phyloP scores from a whole-genome alignment of 2,888 invertebrate species.

The Drosophila pullipes region DNA sequence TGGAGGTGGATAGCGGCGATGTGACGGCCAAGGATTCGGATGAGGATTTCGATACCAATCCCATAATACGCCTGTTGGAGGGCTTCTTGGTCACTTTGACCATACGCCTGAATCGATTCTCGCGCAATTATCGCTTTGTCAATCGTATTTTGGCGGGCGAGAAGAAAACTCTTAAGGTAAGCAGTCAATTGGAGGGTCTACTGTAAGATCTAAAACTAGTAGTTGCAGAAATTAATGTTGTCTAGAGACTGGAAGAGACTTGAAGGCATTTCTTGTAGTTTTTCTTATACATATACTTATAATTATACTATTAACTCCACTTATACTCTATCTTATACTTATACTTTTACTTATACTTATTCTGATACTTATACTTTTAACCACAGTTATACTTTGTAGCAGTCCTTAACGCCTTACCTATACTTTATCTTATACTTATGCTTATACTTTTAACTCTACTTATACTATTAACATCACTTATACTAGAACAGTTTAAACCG shows the following conservation, averaged over 20 bases:
- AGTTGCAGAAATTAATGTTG: background rate
- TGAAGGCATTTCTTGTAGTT: background rate
- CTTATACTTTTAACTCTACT: background rate
- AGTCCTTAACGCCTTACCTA: background rate
- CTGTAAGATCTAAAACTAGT: background rate
- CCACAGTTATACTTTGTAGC: background rate
- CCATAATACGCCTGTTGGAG: slow-evolving; percentile 82
- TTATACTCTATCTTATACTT: background rate
- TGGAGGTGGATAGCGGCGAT: slow-evolving; percentile 79
- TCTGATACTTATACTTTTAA: background rate
- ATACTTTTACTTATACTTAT: background rate
- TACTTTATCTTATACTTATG: background rate
- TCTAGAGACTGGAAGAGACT: background rate
- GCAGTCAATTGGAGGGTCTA: slow-evolving; percentile 5
- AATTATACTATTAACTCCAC: background rate
- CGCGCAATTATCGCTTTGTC: slow-evolving; percentile 97
- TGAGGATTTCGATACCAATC: slow-evolving; percentile 81
- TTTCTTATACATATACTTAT: background rate
- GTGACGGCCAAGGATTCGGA: slow-evolving; percentile 81
- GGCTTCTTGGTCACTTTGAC: slow-evolving; percentile 91
- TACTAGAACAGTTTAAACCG: background rate
- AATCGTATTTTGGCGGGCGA: slow-evolving; percentile 95
- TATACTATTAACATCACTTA: background rate
- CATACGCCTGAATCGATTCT: slow-evolving; percentile 92
- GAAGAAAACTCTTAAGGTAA: slow-evolving; percentile 94